Evolutionary conservation across 2,797 vertebrate species (phyloP), one percentile per base, ranked within the genome.

Genomic region (Neoniphon sammara): DNA sequence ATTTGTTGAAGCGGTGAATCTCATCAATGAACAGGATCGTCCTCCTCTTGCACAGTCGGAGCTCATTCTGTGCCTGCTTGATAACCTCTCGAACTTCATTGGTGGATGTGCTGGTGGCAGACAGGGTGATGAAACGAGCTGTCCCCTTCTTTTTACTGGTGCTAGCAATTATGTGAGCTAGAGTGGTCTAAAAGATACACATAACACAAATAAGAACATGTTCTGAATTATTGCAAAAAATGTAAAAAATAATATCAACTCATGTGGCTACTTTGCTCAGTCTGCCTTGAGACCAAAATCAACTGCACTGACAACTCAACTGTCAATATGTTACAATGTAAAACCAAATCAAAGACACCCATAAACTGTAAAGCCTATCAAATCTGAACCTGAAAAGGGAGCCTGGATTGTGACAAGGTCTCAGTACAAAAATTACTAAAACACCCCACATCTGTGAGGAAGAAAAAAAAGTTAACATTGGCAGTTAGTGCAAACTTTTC

Each of bases 1-100:
- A 95, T 89, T 98, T 99, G 91, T 99, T 99, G 92, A 99, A 99
- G 66, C 97, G 97, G 89, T 99, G 97, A 75, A 99, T 98, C 93
- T 99, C 98, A 1, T 99, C 97, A 46, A 99, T 96, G 90, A 99
- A 99, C 78, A 99, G 92, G 86, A 99, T 95, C 30, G 96, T 99
- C 93, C 94, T 98, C 89, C 97, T 96, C 90, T 96, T 98, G 92
- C 94, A 97, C 85, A 98, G 96, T 15, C 95, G 94, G 60, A 96
- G 95, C 87, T 99, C 97, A 69, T 97, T 99, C 80, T 97, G 96
- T 27, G 98, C 96, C 91, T 98, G 97, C 75, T 95, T 97, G 92
- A 99, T 98, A 82, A 97, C 94, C 83, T 98, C 97, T 74, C 97
- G 93, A 52, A 99, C 97, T 4, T 99, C 96, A n/a, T 46, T 94